Percentiles rank a stretch among this genome's conserved stretches.
phyloP scores from a whole-genome alignment of 2,888 invertebrate species.

The Sarcophaga caerulescens region DNA sequence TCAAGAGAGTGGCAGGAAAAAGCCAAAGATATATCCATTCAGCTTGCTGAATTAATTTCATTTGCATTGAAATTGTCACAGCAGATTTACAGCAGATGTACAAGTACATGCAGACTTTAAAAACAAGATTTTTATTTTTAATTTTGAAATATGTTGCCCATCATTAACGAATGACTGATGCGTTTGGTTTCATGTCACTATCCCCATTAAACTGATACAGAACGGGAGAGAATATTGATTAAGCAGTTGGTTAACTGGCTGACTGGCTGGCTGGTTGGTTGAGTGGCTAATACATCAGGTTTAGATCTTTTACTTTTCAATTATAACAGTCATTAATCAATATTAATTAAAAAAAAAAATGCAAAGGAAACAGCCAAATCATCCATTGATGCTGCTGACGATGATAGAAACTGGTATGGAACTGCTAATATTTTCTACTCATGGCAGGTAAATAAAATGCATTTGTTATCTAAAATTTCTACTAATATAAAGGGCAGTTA shows the following conservation, averaged over 20 bases:
- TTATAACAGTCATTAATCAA: conserved; percentile 46
- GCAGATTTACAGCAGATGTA: too few relatives aligned
- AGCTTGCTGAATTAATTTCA: background rate
- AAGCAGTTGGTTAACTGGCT: background rate
- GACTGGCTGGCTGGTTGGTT: background rate
- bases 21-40: too few relatives aligned
- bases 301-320: conserved; percentile 39
- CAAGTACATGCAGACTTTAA: background rate
- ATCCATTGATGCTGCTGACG: background rate
- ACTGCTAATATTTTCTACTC: too few relatives aligned
- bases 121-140: background rate
- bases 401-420: background rate
- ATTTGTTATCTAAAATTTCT: too few relatives aligned
- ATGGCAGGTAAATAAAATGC: too few relatives aligned
- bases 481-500: too few relatives aligned
- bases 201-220: background rate
- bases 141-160: background rate
- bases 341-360: conserved; percentile 39
- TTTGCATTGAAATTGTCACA: background rate
- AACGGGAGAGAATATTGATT: background rate
- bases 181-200: background rate
- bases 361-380: background rate
- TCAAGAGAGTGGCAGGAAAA: too few relatives aligned
- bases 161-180: background rate
- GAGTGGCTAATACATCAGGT: background rate